Evolutionary conservation across 2,797 vertebrate genomes (phyloP).

Genomic region (Acrocephalus scirpaceus): DNA sequence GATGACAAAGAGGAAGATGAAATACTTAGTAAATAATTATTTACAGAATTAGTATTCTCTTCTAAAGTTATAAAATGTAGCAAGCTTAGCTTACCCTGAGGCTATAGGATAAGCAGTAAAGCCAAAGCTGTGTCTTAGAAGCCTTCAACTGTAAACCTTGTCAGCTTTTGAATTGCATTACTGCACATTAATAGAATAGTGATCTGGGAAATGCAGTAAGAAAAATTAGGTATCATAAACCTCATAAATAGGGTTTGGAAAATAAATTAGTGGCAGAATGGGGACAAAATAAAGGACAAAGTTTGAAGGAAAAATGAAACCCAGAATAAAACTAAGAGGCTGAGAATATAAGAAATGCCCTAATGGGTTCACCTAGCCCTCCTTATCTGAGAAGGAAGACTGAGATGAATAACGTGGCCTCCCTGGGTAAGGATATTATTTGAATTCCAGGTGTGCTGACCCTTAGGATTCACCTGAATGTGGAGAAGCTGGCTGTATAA

Average conservation of each 20-base stretch:
- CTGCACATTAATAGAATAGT: not conserved
- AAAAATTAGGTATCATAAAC: slow-evolving; percentile 3
- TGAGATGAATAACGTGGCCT: not conserved
- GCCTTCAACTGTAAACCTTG: not conserved
- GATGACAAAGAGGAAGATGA: not conserved
- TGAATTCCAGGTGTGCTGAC: not conserved
- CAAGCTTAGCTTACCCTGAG: not conserved
- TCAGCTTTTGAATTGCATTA: not conserved
- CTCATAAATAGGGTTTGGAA: not conserved
- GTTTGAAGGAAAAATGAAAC: not conserved
- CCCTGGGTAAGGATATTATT: not conserved
- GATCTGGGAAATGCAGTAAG: not conserved
- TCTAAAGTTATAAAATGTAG: not conserved
- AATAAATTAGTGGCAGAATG: slow-evolving; percentile 36
- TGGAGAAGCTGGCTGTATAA: not conserved
- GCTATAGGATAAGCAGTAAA: not conserved
- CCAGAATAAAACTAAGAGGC: not conserved
- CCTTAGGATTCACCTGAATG: not conserved
- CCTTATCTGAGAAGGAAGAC: not conserved
- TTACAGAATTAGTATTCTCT: not conserved
- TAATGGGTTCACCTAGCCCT: not conserved
- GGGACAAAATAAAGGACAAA: slow-evolving; percentile 26
- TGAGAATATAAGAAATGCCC: not conserved
- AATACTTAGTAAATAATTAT: not conserved
- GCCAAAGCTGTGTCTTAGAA: not conserved